Evolutionary conservation across 2,113 vertebrate species (phyloP).

Genomic region (Gymnogyps californianus): DNA sequence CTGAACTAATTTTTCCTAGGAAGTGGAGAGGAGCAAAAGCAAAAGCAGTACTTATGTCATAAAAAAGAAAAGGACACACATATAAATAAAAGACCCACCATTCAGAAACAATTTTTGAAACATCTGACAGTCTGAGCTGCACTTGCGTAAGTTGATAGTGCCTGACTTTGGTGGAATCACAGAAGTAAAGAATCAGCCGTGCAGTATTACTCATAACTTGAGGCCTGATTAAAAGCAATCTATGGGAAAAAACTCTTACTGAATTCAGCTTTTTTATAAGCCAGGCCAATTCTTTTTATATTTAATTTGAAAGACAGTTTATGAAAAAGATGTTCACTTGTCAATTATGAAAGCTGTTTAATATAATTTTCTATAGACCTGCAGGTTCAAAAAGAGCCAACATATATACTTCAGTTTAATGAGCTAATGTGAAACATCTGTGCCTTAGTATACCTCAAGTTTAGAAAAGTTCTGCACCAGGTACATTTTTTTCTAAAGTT

Average conservation of each 20-base stretch:
- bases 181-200: not conserved
- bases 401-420: not conserved
- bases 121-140: not conserved
- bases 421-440: not conserved
- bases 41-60: not conserved
- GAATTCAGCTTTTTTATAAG: not conserved
- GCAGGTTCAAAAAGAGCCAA: not conserved
- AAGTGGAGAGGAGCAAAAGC: not conserved
- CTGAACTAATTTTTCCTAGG: not conserved
- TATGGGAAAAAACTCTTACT: not conserved
- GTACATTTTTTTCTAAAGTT: not conserved
- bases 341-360: not conserved
- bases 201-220: not conserved
- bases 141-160: not conserved
- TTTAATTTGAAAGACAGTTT: constrained; percentile 1
- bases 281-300: not conserved
- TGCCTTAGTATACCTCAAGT: not conserved
- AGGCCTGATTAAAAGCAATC: not conserved
- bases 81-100: not conserved
- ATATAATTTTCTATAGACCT: not conserved
- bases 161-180: not conserved
- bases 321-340: not conserved
- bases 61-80: not conserved
- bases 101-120: not conserved
- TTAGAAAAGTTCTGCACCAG: not conserved